Base-by-base conservation (phyloP, 2,113 vertebrate genomes). In the Chloropsis cyanopogon region DNA sequence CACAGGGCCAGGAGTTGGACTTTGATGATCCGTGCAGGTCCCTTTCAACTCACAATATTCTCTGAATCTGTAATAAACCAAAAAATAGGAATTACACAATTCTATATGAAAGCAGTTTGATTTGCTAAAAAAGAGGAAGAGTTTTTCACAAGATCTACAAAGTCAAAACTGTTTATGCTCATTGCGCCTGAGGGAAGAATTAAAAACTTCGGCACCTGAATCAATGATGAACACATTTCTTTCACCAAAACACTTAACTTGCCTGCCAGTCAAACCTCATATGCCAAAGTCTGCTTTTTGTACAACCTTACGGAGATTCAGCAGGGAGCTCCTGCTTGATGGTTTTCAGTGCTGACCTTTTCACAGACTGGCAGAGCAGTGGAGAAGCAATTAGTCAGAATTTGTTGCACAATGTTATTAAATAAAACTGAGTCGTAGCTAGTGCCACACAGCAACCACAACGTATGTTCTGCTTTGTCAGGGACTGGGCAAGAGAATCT, bases 381-480 rank as follows among this genome's bases (percentile, higher is more conserved):
- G n/a, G 46, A 53, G 70, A 69, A 82, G 19, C 29, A 92, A 90
- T 73, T 84, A 92, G 57, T 76, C 84, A 90, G 66, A 89, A 72
- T 85, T 72, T 72, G 33, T 84, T 90, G 33, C 37, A 68, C 20
- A 26, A 8, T 18, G 41, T 79, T 94, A 65, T 82, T 85, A 82
- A 94, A 95, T 46, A 90, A 86, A 95, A 80, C 46, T 2, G 2
- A 95, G 50, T 33, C 8, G 11, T 5, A 57, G 16, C 42, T 61
- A 66, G 17, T 33, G 80, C 41, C 33, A 73, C 17, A 41, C 31
- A 39, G 61, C 79, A 75, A 68, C 23, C 46, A 37, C 47, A 29
- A 29, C 1, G 4, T 84, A 37, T 77, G 37, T 44, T 84, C 39
- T 26, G 49, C 71, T 90, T 78, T 69, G 18, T 42, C 50, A 75